phyloP scores from a whole-genome alignment of 1,140 invertebrate species.

The Yoshiicerus persimilis region DNA sequence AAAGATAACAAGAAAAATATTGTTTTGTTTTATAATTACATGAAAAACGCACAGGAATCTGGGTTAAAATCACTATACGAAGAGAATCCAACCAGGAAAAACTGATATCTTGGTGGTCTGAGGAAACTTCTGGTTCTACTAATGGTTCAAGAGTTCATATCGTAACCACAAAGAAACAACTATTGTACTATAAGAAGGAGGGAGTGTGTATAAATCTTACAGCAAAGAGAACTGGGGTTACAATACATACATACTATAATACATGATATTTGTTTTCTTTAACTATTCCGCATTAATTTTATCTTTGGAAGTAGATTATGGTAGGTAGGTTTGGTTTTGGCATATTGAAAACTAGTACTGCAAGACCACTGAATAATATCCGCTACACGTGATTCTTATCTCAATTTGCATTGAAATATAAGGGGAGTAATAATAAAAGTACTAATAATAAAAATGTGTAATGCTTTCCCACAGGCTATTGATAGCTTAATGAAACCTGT shows the following conservation, averaged over 20 bases:
- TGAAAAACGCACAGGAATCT: conserved; percentile 5
- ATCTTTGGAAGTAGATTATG: too few species aligned
- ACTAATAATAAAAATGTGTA: too few species aligned
- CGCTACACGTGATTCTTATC: too few species aligned
- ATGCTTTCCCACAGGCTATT: not conserved
- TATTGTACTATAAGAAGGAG: not conserved
- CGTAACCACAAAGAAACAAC: not conserved
- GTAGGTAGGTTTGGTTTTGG: too few species aligned
- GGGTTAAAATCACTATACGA: not conserved
- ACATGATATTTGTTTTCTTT: too few species aligned
- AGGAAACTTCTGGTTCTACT: not conserved
- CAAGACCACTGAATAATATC: too few species aligned
- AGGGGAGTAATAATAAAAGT: too few species aligned
- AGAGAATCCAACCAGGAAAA: not conserved
- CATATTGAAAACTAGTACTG: too few species aligned
- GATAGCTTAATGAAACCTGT: not conserved
- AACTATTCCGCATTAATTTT: too few species aligned
- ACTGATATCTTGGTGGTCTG: not conserved
- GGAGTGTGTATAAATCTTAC: not conserved
- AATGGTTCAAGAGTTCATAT: not conserved
- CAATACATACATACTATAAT: not conserved
- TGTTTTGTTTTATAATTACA: too few species aligned
- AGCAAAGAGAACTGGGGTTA: not conserved
- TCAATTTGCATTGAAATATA: too few species aligned
- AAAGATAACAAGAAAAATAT: too few species aligned